These are phyloP conservation scores for Bhutanitis thaidina DNA, from an alignment of 2,888 invertebrate genomes.

Conservation along the genomic window DNA sequence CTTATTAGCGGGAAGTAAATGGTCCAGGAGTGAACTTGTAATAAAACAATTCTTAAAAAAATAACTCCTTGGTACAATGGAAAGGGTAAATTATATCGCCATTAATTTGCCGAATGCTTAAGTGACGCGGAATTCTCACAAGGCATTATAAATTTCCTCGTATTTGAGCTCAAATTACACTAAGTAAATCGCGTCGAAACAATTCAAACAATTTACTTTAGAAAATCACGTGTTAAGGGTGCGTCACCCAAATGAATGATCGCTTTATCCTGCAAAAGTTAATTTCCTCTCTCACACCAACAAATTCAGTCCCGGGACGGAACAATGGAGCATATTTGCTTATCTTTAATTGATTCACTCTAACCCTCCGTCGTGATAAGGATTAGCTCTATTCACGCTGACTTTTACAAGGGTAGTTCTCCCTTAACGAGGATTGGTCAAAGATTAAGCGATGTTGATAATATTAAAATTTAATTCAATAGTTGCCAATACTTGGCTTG, in stretches of 20 bases:
- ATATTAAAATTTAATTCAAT: neutral
- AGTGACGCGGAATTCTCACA: neutral
- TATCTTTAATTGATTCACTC: slow-evolving; percentile 80
- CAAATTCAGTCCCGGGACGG: slow-evolving; percentile 58
- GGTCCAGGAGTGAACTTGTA: too few relatives aligned
- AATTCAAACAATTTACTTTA: slow-evolving; percentile 51
- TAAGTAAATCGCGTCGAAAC: slow-evolving; percentile 30
- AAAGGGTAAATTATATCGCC: too few relatives aligned
- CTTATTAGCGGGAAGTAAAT: too few relatives aligned
- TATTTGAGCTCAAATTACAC: slow-evolving; percentile 5
- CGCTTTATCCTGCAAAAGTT: slow-evolving; percentile 67
- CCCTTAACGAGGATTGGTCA: slow-evolving; percentile 61
- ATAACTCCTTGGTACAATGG: too few relatives aligned
- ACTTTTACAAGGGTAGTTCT: slow-evolving; percentile 76
- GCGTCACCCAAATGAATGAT: slow-evolving; percentile 59
- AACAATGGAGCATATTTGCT: slow-evolving; percentile 76
- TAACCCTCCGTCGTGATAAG: slow-evolving; percentile 70
- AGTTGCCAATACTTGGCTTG: slow-evolving; percentile 27
- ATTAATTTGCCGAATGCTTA: too few relatives aligned
- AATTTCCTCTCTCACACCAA: slow-evolving; percentile 72
- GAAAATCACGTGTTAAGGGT: slow-evolving; percentile 44
- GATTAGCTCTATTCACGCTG: slow-evolving; percentile 77
- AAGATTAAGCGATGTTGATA: slow-evolving; percentile 33
- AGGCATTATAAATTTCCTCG: neutral
- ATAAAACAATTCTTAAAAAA: too few relatives aligned